Evolutionary conservation across 2,113 vertebrate species (phyloP).

Genomic region (Ovis canadensis): DNA sequence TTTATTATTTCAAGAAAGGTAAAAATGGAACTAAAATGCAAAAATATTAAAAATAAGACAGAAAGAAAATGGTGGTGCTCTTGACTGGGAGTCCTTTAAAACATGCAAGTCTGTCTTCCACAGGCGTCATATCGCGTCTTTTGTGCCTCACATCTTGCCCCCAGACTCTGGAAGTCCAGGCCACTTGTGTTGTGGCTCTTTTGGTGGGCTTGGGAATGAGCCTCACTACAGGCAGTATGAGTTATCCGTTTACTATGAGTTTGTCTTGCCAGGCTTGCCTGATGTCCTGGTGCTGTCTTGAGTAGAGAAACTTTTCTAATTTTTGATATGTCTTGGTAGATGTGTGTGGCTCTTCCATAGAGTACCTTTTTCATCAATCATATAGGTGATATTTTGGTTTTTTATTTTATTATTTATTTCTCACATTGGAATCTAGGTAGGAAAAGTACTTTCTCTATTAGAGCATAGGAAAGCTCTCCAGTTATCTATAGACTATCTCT

Average conservation of each 20-base stretch:
- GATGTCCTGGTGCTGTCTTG: neutral
- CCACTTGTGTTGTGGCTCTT: neutral
- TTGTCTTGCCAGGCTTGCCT: neutral
- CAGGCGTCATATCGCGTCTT: rapidly evolving
- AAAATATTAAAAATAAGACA: neutral
- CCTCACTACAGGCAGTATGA: rapidly evolving
- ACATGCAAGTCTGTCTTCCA: neutral
- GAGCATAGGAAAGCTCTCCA: neutral
- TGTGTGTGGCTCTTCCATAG: neutral
- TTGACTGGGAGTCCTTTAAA: neutral
- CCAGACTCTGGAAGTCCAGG: neutral
- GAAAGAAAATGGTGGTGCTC: neutral
- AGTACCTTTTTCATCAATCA: neutral
- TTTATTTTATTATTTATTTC: neutral
- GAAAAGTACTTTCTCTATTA: neutral
- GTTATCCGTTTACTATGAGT: neutral
- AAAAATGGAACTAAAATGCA: neutral
- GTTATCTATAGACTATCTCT: neutral
- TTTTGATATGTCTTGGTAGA: neutral
- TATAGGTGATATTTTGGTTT: neutral
- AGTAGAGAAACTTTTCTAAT: neutral
- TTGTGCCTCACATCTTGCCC: neutral
- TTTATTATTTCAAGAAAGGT: neutral
- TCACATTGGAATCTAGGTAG: neutral
- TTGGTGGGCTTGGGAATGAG: neutral